A percentile compares a stretch with the other conserved stretches of the same genome.
Evolutionary conservation across 2,888 invertebrate genomes (phyloP).

Genomic region (Bibio marci): DNA sequence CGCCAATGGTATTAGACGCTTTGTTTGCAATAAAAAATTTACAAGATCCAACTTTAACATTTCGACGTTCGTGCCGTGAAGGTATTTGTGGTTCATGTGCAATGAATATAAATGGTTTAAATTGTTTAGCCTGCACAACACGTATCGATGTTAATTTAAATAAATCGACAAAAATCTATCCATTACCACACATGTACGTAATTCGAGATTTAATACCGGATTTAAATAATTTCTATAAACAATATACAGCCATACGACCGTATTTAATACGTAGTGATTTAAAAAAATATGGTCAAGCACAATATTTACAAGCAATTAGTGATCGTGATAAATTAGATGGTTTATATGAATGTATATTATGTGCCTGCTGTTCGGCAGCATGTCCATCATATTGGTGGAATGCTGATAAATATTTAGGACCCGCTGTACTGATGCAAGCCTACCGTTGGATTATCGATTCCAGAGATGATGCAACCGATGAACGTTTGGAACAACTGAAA

Average conservation of each 20-base stretch:
- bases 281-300: conserved; percentile 49
- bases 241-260: conserved; percentile 89
- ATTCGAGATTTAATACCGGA: conserved; percentile 90
- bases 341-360: conserved; percentile 92
- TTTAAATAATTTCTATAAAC: conserved; percentile 88
- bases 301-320: conserved; percentile 74
- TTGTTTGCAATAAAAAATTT: conserved; percentile 94
- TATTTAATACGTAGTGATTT: too few species aligned
- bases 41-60: conserved; percentile 86
- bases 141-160: conserved; percentile 69
- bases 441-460: conserved; percentile 98
- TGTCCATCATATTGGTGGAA: conserved; percentile 99
- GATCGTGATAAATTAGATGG: conserved; percentile 92
- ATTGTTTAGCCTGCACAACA: conserved; percentile 90
- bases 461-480: conserved; percentile 63
- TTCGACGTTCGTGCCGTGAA: conserved; percentile 91
- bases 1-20: conserved; percentile 94
- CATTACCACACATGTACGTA: conserved; percentile 98
- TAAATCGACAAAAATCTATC: conserved; percentile 75
- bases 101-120: conserved; percentile 93
- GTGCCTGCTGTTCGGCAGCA: conserved; percentile 93
- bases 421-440: conserved; percentile 93
- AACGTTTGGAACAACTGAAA: conserved; percentile 61
- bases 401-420: conserved; percentile 90
- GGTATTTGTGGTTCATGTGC: conserved; percentile 98